Conservation (phyloP, 2,797 vertebrate species). For the Peromyscus melanophrys region DNA sequence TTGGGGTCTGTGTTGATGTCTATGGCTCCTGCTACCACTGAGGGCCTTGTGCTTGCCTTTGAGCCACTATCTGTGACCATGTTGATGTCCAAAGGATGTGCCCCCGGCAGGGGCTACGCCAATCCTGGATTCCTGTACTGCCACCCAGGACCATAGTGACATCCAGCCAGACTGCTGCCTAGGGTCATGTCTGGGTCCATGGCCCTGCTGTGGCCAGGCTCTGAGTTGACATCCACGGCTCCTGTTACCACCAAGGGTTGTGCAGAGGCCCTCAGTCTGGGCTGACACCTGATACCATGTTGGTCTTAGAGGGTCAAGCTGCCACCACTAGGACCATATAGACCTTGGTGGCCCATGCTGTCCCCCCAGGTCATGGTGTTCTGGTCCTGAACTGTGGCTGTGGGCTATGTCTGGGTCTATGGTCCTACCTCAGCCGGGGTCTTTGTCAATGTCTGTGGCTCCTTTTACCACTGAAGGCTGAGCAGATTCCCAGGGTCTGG, state of each 20-base stretch:
- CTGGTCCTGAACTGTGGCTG: not conserved
- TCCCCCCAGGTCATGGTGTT: not conserved
- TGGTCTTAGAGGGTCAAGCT: not conserved
- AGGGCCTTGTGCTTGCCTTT: not conserved
- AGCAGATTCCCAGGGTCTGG: not conserved
- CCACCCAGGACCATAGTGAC: not conserved
- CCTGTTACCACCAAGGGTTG: not conserved
- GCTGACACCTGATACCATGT: not conserved
- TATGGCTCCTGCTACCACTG: not conserved
- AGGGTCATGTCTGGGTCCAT: not conserved
- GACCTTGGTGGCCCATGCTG: not conserved
- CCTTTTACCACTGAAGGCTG: not conserved
- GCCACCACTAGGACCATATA: not conserved
- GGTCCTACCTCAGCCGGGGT: not conserved
- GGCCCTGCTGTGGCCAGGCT: not conserved
- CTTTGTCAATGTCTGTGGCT: not conserved
- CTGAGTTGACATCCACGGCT: not conserved
- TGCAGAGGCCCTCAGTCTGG: not conserved
- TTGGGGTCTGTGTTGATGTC: not conserved
- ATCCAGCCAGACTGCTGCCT: not conserved
- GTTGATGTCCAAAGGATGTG: not conserved
- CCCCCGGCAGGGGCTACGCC: not conserved
- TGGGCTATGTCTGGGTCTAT: no score
- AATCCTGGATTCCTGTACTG: not conserved
- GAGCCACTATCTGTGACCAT: not conserved